Conservation (phyloP, 2,888 invertebrate genomes). For the Andrena haemorrhoa region DNA sequence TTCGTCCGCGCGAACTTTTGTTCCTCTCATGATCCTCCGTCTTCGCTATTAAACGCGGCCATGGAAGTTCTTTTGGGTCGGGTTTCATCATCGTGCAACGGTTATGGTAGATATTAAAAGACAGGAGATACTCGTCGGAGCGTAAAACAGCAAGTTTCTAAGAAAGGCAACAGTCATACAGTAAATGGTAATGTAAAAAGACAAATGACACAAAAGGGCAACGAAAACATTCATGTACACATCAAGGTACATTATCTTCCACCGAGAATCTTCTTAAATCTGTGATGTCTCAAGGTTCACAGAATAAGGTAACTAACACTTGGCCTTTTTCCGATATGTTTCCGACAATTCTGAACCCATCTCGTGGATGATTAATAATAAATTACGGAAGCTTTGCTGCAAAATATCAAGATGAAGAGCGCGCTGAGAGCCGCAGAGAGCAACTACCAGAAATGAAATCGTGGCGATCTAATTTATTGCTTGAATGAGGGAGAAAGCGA, state of each 20-base stretch:
- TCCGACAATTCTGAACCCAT: no score
- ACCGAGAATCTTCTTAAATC: no score
- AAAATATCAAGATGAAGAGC: background rate
- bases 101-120: slow-evolving; percentile 1
- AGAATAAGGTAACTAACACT: no score
- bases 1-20: slow-evolving; percentile 47
- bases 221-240: background rate
- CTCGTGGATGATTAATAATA: background rate
- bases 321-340: no score
- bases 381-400: background rate
- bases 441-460: background rate
- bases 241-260: background rate
- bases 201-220: background rate
- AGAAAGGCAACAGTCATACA: background rate
- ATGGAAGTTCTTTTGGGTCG: slow-evolving; percentile 1
- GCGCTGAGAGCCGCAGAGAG: background rate
- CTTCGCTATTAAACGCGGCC: slow-evolving; percentile 40
- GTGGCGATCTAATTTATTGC: slow-evolving; percentile 12
- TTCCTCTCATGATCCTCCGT: slow-evolving; percentile 39
- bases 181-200: background rate
- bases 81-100: slow-evolving; percentile 6
- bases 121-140: slow-evolving; percentile 2
- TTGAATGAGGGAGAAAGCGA: background rate
- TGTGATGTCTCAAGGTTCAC: no score
- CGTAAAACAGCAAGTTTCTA: background rate